Evolutionary conservation across 1,140 invertebrate species (phyloP).

Genomic region (Sitobion miscanthi): DNA sequence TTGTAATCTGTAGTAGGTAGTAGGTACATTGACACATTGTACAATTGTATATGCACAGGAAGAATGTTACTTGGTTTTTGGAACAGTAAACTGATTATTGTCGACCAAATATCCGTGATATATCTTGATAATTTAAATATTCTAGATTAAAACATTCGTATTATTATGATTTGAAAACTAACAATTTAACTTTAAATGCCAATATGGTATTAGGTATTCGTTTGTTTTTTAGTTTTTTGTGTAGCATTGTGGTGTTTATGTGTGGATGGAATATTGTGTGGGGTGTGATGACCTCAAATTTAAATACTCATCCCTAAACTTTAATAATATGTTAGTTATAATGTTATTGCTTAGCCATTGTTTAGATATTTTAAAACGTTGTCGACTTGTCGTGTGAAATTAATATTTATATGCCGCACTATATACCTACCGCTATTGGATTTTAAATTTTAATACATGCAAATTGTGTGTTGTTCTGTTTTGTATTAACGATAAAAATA

Average conservation of each 20-base stretch:
- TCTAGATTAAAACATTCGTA: neutral
- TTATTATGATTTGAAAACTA: neutral
- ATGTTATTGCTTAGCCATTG: neutral
- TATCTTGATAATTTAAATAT: neutral
- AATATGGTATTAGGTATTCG: neutral
- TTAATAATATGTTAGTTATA: neutral
- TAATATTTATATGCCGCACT: no score
- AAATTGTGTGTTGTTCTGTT: neutral
- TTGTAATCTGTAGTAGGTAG: neutral
- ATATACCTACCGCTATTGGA: neutral
- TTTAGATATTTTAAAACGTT: neutral
- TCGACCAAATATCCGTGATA: neutral
- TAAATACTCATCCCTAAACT: neutral
- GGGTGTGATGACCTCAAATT: neutral
- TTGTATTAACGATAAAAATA: neutral
- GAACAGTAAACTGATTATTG: neutral
- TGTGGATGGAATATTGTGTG: neutral
- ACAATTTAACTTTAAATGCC: neutral
- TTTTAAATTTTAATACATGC: neutral
- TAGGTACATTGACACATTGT: neutral
- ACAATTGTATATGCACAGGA: neutral
- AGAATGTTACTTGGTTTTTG: neutral
- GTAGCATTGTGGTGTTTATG: neutral
- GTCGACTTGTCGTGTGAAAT: neutral
- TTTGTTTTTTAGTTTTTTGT: neutral